Percentiles rank a stretch among this genome's conserved stretches.
Evolutionary conservation across 2,113 vertebrate species (phyloP).

Genomic region (Plestiodon gilberti): DNA sequence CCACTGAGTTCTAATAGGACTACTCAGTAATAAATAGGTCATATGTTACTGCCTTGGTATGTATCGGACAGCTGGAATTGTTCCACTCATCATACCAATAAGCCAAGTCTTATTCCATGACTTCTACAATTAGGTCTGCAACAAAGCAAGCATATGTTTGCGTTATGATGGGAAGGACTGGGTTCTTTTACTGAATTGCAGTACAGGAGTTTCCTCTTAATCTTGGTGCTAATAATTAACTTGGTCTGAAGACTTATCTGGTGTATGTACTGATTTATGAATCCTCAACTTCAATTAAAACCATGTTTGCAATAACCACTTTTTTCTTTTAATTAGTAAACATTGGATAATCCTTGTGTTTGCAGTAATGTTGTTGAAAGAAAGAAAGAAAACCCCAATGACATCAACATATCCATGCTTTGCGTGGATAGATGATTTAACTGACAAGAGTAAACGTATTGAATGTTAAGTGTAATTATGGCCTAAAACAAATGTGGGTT

Average conservation of each 20-base stretch:
- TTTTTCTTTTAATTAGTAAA: not conserved
- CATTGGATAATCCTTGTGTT: conserved; percentile 5
- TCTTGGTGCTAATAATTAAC: conserved; percentile 32
- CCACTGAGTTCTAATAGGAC: not conserved
- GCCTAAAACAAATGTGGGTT: conserved; percentile 42
- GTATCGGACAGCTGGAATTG: not conserved
- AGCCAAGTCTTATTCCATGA: not conserved
- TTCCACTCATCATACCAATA: not conserved
- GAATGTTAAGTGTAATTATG: conserved; percentile 42
- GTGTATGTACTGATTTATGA: not conserved
- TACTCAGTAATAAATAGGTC: conserved; percentile 1
- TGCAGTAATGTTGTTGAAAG: conserved; percentile 4
- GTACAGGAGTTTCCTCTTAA: conserved; percentile 12
- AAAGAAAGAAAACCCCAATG: not conserved
- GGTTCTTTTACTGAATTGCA: not conserved
- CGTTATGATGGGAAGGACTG: not conserved
- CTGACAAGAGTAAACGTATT: conserved; percentile 11
- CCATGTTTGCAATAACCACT: not conserved
- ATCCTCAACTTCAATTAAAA: not conserved
- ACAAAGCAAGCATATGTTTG: conserved; percentile 18
- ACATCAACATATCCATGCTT: not conserved
- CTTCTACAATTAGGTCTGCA: not conserved
- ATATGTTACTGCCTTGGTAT: not conserved
- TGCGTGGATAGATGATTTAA: not conserved
- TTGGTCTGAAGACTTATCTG: not conserved